A percentile compares a stretch with the other conserved stretches of the same genome.
Evolutionary conservation across 2,797 vertebrate genomes (phyloP).

Genomic region (Thunnus albacares): DNA sequence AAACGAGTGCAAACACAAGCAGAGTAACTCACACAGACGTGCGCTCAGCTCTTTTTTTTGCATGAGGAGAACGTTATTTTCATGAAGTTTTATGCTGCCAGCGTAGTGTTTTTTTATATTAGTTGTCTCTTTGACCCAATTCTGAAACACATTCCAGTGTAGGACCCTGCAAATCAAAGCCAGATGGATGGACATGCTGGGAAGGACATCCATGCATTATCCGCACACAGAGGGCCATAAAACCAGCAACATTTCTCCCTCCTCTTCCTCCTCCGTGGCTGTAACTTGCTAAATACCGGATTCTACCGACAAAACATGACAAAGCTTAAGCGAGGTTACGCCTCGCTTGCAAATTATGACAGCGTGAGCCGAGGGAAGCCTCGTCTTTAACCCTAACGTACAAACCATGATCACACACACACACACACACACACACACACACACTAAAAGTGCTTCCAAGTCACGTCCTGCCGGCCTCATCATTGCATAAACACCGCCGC

Average conservation of each 20-base stretch:
- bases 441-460: constrained; percentile 7
- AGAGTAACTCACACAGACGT: not conserved
- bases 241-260: not conserved
- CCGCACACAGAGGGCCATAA: constrained; percentile 30
- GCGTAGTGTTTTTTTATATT: constrained; percentile 48
- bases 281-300: not conserved
- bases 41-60: not conserved
- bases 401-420: constrained; percentile 18
- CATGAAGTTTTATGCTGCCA: constrained; percentile 1
- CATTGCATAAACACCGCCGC: constrained; percentile 38
- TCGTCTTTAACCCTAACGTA: constrained; percentile 23
- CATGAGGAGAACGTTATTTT: not conserved
- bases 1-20: constrained; percentile 6
- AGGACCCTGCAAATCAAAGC: constrained; percentile 77
- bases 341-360: not conserved
- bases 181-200: constrained; percentile 56
- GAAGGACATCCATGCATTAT: constrained; percentile 35
- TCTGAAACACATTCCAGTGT: constrained; percentile 73
- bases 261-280: constrained; percentile 12
- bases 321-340: not conserved
- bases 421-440: not conserved
- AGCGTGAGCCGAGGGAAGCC: constrained; percentile 17
- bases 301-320: not conserved
- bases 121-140: constrained; percentile 75
- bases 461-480: constrained; percentile 26